phyloP scores from a whole-genome alignment of 2,888 invertebrate genomes.

The Amphipyra tragopoginis region DNA sequence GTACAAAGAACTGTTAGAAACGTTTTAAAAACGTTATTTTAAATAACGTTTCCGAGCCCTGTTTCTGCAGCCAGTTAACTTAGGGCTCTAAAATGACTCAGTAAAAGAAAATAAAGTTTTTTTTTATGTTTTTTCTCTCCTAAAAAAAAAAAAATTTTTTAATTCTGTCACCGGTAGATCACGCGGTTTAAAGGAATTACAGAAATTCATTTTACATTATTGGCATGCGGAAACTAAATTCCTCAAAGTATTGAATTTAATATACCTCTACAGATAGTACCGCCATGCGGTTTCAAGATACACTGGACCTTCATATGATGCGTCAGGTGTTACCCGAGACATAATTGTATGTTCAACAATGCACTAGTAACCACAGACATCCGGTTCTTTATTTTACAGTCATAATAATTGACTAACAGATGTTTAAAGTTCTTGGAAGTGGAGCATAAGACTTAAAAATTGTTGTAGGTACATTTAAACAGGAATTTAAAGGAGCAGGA shows the following conservation, averaged over 20 bases:
- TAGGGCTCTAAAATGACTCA: too few species aligned
- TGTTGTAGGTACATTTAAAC: neutral
- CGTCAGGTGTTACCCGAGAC: constrained; percentile 31
- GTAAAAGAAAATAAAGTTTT: too few species aligned
- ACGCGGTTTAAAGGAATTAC: too few species aligned
- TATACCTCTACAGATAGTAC: neutral
- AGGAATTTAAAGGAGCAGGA: neutral
- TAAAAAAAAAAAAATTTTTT: too few species aligned
- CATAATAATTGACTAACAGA: constrained; percentile 17
- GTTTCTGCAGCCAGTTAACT: too few species aligned
- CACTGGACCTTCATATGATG: neutral
- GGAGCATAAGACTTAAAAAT: neutral
- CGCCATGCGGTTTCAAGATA: neutral
- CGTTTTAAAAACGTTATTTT: too few species aligned
- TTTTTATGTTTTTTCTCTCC: too few species aligned
- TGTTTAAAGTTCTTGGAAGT: constrained; percentile 29
- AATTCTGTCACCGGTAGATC: too few species aligned
- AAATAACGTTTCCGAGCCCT: too few species aligned
- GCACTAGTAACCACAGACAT: constrained; percentile 21
- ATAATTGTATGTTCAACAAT: constrained; percentile 23
- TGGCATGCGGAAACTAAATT: neutral
- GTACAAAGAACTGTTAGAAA: too few species aligned
- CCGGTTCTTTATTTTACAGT: constrained; percentile 24
- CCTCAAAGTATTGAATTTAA: neutral
- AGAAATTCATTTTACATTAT: too few species aligned